Base-by-base conservation (phyloP, 1,140 invertebrate genomes). In the Drosophila chauvacae region DNA sequence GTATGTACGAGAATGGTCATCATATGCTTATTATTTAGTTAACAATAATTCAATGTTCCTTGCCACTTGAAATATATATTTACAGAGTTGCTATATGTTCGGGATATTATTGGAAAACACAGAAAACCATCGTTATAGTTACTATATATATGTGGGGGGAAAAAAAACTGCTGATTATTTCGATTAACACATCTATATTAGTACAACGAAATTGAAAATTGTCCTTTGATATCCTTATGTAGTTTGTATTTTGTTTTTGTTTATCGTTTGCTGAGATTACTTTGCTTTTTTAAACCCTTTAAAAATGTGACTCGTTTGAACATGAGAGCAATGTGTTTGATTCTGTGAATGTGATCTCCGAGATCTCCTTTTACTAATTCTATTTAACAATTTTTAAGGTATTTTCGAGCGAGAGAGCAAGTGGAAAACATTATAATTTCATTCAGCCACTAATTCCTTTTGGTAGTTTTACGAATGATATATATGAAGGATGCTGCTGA, bases 11-110 rank as follows among this genome's bases (percentile, higher is more conserved):
- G 50, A 86, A 69, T 82, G 82, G 82, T 86, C 82, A 72, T 86
- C 44, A 77, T 39, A 39, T 83, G 77, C 84, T 88, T 88, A 88
- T 75, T 90, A 88, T 88, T 90, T 88, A 88, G 84, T 81, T 88
- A 88, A 88, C 84, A 88, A 81, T 88, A 78, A 88, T 61, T 69
- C 55, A 20, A 23, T 37, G n/a, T 53, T 64, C 30, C 51, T 28
- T 37, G n/a, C 33, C 9, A 56, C 41, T 60, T 70, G 42, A 74
- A 77, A 55, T 80, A 80, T 72, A 81, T 77, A 86, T 66, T 23
- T 23, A 78, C 35, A 55, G 30, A 55, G 53, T 55, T 37, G 66
- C 55, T 81, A 80, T 61, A 68, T 20, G 20, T 65, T 79, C 45
- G 59, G 55, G 26, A 74, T 78, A 85, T 68, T 79, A 80, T 80